Evolutionary conservation across 2,797 vertebrate species (phyloP), one percentile per base, ranked within the genome.

Genomic region (Naso thynnoides): DNA sequence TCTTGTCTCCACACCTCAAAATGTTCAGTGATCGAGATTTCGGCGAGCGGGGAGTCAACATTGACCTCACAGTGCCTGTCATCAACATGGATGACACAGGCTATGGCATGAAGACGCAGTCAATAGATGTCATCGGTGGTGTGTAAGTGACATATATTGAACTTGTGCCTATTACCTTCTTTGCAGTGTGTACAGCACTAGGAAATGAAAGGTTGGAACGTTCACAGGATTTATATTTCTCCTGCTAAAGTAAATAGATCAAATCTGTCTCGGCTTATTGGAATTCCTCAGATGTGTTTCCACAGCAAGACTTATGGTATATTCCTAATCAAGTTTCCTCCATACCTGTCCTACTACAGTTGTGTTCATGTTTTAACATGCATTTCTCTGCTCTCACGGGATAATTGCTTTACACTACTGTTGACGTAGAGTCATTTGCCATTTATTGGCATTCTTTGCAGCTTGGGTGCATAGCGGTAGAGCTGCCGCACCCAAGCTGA

Each of bases 11-110:
- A 7, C 96, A 96, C 72, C 91, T 98, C 88, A 95, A 96, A 83
- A 95, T 99, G 96, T 98, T 96, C 89, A 96, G 90, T 39, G 96
- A 97, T 77, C 93, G 79, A 85, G 93, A 97, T 71, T 96, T 98
- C 26, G 93, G 93, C 23, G 86, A 94, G 33, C 95, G 95, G 78
- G 95, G 96, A 55, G 68, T 92, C 56, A 96, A 94, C 87, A 94
- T 98, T 6, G 94, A 96, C 15, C 90, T 99, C 10, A 58, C 95
- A 0, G 95, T 95, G 52, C 96, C 97, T 0, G 92, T 98, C 63
- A 87, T 93, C 11, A 93, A 96, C 92, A 90, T 96, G 88, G 95
- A 96, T 1, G 94, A 96, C 44, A 98, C 96, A 0, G 96, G 94
- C 68, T 97, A 95, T 2, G 96, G 97, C 65, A 57, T 87, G 57